Percentiles rank a stretch among this genome's conserved stretches.
Evolutionary conservation across 1,140 invertebrate species (phyloP).

Genomic region (Phenacoccus solenopsis): DNA sequence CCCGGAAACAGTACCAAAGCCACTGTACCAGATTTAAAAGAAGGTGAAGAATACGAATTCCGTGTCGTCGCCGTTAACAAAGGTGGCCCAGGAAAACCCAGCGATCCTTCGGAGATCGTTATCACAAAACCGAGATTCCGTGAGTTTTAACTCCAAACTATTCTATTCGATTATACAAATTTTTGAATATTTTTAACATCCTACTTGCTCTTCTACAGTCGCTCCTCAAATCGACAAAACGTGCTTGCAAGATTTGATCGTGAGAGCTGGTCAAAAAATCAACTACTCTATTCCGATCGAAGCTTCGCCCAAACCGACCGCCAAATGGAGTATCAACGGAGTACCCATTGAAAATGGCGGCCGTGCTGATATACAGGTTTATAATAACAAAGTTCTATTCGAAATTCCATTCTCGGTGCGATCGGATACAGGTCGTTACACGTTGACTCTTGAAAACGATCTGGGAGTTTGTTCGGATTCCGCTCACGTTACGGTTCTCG

Average conservation of each 20-base stretch:
- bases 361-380: slow-evolving; percentile 55
- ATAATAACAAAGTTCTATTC: slow-evolving; percentile 62
- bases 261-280: slow-evolving; percentile 80
- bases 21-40: slow-evolving; percentile 68
- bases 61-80: slow-evolving; percentile 93
- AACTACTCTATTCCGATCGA: slow-evolving; percentile 79
- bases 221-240: slow-evolving; percentile 75
- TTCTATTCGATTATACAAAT: neutral
- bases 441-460: slow-evolving; percentile 71
- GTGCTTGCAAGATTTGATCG: slow-evolving; percentile 69
- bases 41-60: slow-evolving; percentile 95
- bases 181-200: neutral
- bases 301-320: slow-evolving; percentile 62
- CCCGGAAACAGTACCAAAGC: slow-evolving; percentile 59
- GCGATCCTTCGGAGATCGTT: slow-evolving; percentile 73
- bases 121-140: slow-evolving; percentile 71
- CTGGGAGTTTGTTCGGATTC: slow-evolving; percentile 65
- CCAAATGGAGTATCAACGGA: slow-evolving; percentile 84
- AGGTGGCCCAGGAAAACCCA: slow-evolving; percentile 85
- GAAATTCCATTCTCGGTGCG: slow-evolving; percentile 76
- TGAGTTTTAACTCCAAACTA: slow-evolving; percentile 27
- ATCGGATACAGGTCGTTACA: slow-evolving; percentile 70
- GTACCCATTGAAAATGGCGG: slow-evolving; percentile 48
- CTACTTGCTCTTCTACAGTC: slow-evolving; percentile 38
- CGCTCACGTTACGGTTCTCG: slow-evolving; percentile 75